These are phyloP conservation scores for Hydrophis major DNA, from an alignment of 2,797 vertebrate genomes.

Conservation along the genomic window DNA sequence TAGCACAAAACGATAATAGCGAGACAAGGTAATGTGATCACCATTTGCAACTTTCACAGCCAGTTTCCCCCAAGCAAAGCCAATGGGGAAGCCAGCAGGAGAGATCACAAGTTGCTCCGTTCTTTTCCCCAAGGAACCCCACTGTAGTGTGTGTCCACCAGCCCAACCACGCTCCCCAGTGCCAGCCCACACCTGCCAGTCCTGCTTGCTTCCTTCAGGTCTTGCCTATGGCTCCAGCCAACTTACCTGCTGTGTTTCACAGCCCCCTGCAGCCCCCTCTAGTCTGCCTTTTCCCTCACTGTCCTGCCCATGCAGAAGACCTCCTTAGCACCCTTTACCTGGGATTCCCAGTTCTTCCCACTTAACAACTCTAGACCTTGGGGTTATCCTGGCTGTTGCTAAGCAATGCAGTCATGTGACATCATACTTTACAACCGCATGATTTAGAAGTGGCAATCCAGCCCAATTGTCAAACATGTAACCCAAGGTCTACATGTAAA, in stretches of 20 bases:
- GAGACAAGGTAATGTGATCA: neutral
- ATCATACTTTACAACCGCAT: neutral
- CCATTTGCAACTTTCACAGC: neutral
- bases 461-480: neutral
- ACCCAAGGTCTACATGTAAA: neutral
- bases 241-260: neutral
- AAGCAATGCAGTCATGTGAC: neutral
- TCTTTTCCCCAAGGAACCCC: neutral
- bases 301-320: neutral
- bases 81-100: neutral
- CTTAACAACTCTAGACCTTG: neutral
- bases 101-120: neutral
- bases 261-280: neutral
- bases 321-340: neutral
- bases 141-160: neutral
- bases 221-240: neutral
- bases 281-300: neutral
- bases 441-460: neutral
- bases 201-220: neutral
- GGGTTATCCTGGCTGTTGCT: neutral
- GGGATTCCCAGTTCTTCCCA: neutral
- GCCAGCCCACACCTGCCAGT: neutral
- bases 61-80: neutral
- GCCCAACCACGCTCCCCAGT: neutral
- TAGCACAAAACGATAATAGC: rapidly evolving